Evolutionary conservation across 2,888 invertebrate species (phyloP), one percentile per base, ranked within the genome.

Genomic region (Andrena fulva): DNA sequence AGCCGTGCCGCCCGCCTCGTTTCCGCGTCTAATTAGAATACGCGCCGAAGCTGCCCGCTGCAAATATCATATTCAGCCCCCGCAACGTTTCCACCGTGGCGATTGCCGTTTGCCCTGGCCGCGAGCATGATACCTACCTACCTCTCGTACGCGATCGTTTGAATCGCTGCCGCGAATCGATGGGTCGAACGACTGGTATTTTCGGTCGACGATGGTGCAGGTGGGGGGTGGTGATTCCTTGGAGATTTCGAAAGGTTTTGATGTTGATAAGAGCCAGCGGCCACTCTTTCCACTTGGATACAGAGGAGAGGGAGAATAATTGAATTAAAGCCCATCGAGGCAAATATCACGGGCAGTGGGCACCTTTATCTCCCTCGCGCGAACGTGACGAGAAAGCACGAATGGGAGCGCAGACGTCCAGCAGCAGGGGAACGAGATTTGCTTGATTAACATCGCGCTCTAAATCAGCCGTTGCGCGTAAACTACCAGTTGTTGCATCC

Each of bases 11-110:
- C 59, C 59, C 64, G 42, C 63, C 63, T 27, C 48, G 20, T 42
- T 77, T 48, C 29, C 50, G 20, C 70, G 10, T 70, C 76, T 76
- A 77, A 77, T 77, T 67, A 73, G 48, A 29, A 67, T 29, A n/a
- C 54, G 52, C 48, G 67, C 7, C 66, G 20, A 29, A n/a, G 6
- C 31, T 31, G 16, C n/a, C 62, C 16, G 33, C 31, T 48, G 31
- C 42, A 16, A 50, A 60, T 16, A 60, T 59, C 16, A 64, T 24
- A 12, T 69, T 54, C 50, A 24, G 54, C 31, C 31, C 6, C 29
- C 29, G 29, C 29, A 29, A 4, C 29, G 29, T 29, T 29, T 12
- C 42, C 42, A 12, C 12, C 42, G 42, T 4, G 42, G 42, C 42
- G 42, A 16, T 42, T 42, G 42, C 42, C 42, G 42, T 16, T 42